Evolutionary conservation across 2,113 vertebrate species (phyloP), one percentile per base, ranked within the genome.

Genomic region (Syrmaticus mikado): DNA sequence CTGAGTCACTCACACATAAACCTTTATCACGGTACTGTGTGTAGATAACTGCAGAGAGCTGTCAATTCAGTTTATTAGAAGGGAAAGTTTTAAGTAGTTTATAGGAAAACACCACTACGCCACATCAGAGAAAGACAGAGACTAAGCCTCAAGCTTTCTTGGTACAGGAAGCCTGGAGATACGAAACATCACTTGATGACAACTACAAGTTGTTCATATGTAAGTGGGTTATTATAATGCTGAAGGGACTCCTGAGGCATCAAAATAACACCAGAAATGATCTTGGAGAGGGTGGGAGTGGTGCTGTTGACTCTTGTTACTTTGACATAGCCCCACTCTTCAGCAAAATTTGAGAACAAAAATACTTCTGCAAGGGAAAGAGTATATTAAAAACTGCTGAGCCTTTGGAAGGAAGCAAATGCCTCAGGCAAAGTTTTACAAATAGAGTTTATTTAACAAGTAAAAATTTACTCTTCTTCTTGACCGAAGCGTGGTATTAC

Each of bases 31-130:
- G 25, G 78, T 85, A 57, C 13, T 43, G 43, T 0, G 0, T 22
- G 61, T 64, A 93, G 87, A 57, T 43, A 87, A 58, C 83, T 73
- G 40, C 36, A 92, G 94, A 95, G 93, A 96, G 84, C 91, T 98
- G 96, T 96, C 97, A 96, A 58, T 70, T 68, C 73, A 36, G 10
- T 87, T 95, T 94, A 94, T 96, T 94, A 84, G 85, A 97, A 96
- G 73, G 87, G 82, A 92, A 95, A 95, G 86, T 93, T 96, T 95
- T 80, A 97, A 96, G 94, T 80, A 91, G 68, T 89, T 41, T 58
- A 38, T 72, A 93, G 89, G 85, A 93, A 96, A 94, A 88, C 82
- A 89, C 32, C 85, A 85, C 68, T 95, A 93, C 92, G 84, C 94
- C 87, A 89, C 77, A 95, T 87, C 84, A 89, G 82, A 94, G 93